Evolutionary conservation across 2,113 vertebrate species (phyloP), one percentile per base, ranked within the genome.

Genomic region (Syrrhaptes paradoxus): DNA sequence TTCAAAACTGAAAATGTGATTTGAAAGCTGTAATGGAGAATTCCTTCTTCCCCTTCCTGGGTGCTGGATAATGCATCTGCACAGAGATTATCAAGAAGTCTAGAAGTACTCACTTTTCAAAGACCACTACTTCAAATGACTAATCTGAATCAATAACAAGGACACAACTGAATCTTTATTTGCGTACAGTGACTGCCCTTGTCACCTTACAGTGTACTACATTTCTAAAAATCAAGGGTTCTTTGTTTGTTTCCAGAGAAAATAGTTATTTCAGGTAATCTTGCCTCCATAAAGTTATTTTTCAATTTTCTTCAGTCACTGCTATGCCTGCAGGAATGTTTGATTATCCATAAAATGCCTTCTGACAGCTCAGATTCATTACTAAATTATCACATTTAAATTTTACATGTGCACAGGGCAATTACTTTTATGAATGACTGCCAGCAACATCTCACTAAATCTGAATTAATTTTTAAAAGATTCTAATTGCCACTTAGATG

Each of bases 391-490:
- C 67, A 92, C 91, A 77, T 92, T 85, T 96, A 67, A 95, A 94
- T 91, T 89, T 97, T 96, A 91, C 91, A 90, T 96, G 87, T 91
- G 93, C 94, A 91, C 54, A 54, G 76, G 90, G 96, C 74, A 20
- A 92, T 94, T 89, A 89, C 95, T 92, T 96, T 91, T 87, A 93
- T 78, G 96, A 97, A 94, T 91, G 82, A 86, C 52, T 85, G 94
- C 90, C 95, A 96, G 94, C 74, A 92, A 93, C 80, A 82, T 97
- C 95, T 93, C 94, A 73, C 93, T 96, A 90, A 48, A 89, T 70
- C 84, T 87, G 78, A 95, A 96, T 90, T 58, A 93, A 96, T 95
- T 95, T 96, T 97, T 92, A 83, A 93, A 94, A 55, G 29, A 85
- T 76, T 90, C 46, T 94, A 93, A 95, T 89, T 94, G 78, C 59